A percentile compares a stretch with the other conserved stretches of the same genome.
phyloP scores from a whole-genome alignment of 2,888 invertebrate genomes.

The Napeogenes sylphis region DNA sequence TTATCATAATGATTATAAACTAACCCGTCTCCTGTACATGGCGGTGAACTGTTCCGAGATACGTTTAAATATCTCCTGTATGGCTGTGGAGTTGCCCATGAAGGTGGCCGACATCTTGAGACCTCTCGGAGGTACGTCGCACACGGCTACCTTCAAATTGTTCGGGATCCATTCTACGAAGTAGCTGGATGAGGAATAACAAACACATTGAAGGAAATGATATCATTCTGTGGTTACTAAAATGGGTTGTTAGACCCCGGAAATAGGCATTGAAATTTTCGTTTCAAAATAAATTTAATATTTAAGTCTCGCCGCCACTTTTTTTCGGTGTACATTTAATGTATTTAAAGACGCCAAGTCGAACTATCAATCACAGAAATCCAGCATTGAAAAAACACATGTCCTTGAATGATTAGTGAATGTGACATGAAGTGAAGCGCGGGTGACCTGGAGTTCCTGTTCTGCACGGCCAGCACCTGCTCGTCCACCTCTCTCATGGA shows the following conservation, averaged over 20 bases:
- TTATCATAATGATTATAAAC: constrained; percentile 10
- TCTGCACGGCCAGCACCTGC: constrained; percentile 87
- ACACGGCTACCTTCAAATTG: constrained; percentile 91
- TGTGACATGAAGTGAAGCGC: no score
- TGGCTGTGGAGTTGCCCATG: constrained; percentile 90
- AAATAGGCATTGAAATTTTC: no score
- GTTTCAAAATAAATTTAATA: no score
- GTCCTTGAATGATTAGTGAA: no score
- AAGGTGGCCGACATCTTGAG: constrained; percentile 94
- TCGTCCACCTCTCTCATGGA: constrained; percentile 92
- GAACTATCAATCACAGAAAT: no score
- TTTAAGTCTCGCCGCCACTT: no score
- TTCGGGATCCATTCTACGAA: constrained; percentile 93
- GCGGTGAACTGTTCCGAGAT: constrained; percentile 91
- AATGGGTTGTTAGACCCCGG: no score
- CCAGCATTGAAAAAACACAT: no score
- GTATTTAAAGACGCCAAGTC: no score
- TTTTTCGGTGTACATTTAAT: no score
- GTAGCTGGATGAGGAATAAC: constrained; percentile 63
- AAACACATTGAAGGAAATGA: no score
- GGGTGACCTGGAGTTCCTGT: constrained; percentile 81
- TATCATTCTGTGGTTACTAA: no score
- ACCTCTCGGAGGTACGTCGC: constrained; percentile 90
- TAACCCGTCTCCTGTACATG: constrained; percentile 90
- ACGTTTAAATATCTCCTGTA: constrained; percentile 91